Conservation (phyloP, 2,888 invertebrate species). For the Nemotelus pantherinus region DNA sequence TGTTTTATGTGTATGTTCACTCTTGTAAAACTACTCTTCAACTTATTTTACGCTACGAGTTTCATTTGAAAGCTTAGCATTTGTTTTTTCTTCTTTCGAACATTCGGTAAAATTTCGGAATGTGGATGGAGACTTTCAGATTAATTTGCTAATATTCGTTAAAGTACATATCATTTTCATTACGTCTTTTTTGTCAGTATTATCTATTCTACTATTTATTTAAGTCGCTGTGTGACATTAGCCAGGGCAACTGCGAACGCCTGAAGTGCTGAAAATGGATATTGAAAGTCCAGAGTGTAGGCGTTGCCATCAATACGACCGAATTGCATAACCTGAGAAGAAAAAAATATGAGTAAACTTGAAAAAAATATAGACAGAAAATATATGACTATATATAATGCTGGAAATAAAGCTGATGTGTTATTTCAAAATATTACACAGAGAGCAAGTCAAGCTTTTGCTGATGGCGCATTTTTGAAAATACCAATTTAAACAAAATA, state of each 20-base stretch:
- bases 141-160: background rate
- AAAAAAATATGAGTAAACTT: slow-evolving; percentile 33
- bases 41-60: background rate
- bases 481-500: no score
- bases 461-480: no score
- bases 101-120: background rate
- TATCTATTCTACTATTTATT: slow-evolving; percentile 56
- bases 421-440: no score
- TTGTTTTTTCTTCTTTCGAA: background rate
- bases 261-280: slow-evolving; percentile 97
- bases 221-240: slow-evolving; percentile 65
- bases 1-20: background rate
- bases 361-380: no score
- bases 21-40: background rate
- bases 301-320: slow-evolving; percentile 98
- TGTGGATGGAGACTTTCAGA: slow-evolving; percentile 36
- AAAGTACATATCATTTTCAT: background rate
- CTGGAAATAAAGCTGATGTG: no score
- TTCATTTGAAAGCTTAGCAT: background rate
- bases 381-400: no score
- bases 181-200: slow-evolving; percentile 1
- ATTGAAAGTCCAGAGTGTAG: slow-evolving; percentile 98
- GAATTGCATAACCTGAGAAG: slow-evolving; percentile 95
- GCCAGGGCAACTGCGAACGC: slow-evolving; percentile 96
- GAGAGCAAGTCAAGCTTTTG: no score